These are phyloP conservation scores for Tridacna crocea DNA, from an alignment of 2,888 invertebrate species.

Conservation along the genomic window DNA sequence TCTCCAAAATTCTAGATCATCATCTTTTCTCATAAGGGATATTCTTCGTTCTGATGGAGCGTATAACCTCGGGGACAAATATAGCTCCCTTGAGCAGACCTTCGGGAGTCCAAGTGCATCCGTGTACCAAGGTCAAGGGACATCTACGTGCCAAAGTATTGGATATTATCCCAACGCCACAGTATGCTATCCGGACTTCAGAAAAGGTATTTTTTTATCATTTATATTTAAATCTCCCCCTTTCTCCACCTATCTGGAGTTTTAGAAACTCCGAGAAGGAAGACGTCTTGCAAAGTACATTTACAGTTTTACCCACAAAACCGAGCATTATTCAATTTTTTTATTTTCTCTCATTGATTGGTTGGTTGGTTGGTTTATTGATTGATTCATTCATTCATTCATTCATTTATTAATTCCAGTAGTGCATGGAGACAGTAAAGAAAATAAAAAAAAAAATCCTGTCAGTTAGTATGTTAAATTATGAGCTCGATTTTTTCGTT, in stretches of 20 bases:
- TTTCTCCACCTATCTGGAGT: too few species aligned
- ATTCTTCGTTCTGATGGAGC: slow-evolving; percentile 65
- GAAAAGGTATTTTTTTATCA: slow-evolving; percentile 36
- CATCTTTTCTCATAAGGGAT: slow-evolving; percentile 74
- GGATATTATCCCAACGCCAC: slow-evolving; percentile 39
- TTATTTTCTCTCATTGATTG: not conserved
- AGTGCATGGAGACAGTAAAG: too few species aligned
- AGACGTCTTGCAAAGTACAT: not conserved
- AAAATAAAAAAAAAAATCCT: too few species aligned
- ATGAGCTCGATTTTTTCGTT: too few species aligned
- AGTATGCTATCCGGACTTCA: slow-evolving; percentile 41
- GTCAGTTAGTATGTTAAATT: too few species aligned
- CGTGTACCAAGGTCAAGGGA: slow-evolving; percentile 22
- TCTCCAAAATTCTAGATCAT: slow-evolving; percentile 42
- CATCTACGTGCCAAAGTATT: slow-evolving; percentile 23
- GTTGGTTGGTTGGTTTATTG: not conserved
- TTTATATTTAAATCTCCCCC: too few species aligned
- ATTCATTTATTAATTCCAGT: not conserved
- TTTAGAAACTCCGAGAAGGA: not conserved
- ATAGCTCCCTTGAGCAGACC: slow-evolving; percentile 54
- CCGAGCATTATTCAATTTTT: not conserved
- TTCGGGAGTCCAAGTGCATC: slow-evolving; percentile 28
- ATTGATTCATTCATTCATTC: not conserved
- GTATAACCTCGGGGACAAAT: slow-evolving; percentile 36
- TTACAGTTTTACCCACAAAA: not conserved